Evolutionary conservation across 1,140 invertebrate genomes (phyloP).

Genomic region (Aleiodes sp.): DNA sequence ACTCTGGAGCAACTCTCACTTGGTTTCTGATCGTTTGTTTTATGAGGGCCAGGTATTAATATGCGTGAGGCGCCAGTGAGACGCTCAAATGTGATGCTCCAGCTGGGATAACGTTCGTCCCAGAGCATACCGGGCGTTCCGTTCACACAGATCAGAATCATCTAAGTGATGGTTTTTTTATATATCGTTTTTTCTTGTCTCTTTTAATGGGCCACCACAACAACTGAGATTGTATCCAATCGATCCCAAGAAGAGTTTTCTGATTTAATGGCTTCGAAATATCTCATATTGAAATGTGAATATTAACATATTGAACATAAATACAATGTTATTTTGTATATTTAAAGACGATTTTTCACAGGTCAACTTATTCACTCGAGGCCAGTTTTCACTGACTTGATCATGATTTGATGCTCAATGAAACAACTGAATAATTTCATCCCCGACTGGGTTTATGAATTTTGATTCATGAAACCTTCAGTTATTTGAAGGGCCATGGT

Average conservation of each 20-base stretch:
- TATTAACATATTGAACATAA: background rate
- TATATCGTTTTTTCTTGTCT: background rate
- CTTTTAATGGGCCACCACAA: conserved; percentile 14
- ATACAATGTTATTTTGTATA: too few relatives aligned
- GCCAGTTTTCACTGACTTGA: too few relatives aligned
- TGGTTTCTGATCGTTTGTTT: conserved; percentile 31
- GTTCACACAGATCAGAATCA: conserved; percentile 23
- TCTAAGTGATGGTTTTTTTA: background rate
- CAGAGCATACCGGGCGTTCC: conserved; percentile 19
- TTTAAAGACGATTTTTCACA: too few relatives aligned
- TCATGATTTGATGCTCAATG: too few relatives aligned
- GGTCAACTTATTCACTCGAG: too few relatives aligned
- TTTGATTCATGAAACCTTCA: too few relatives aligned
- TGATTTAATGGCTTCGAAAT: background rate
- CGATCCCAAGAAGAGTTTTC: background rate
- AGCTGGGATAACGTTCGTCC: conserved; percentile 20
- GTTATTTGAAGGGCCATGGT: too few relatives aligned
- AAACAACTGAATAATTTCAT: too few relatives aligned
- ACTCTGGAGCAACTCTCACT: conserved; percentile 14
- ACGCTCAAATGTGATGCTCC: conserved; percentile 25
- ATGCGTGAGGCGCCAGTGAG: conserved; percentile 31
- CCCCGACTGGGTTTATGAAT: too few relatives aligned
- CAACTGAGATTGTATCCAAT: conserved; percentile 10
- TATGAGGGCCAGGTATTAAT: conserved; percentile 30
- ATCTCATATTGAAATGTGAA: background rate